These are phyloP conservation scores for Amorpha juglandis DNA, from an alignment of 2,888 invertebrate species.

Conservation along the genomic window DNA sequence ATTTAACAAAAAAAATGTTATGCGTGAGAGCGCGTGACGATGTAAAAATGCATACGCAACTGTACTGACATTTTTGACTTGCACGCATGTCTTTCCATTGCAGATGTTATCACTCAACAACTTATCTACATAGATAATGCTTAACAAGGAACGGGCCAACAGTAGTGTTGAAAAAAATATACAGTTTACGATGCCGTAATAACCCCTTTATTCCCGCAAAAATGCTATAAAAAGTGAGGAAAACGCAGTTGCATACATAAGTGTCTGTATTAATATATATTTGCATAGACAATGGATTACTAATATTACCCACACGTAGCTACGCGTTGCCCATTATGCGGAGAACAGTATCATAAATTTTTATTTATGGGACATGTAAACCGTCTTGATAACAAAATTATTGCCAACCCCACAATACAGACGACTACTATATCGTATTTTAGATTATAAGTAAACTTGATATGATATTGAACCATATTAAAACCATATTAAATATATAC, in stretches of 20 bases:
- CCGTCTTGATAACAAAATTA: background rate
- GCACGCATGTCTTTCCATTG: constrained; percentile 61
- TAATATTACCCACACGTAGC: constrained; percentile 38
- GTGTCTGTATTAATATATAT: constrained; percentile 69
- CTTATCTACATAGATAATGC: constrained; percentile 47
- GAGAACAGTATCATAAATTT: constrained; percentile 22
- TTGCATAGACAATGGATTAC: constrained; percentile 78
- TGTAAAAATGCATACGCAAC: constrained; percentile 39
- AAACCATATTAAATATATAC: too few species aligned
- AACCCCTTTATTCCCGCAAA: constrained; percentile 29
- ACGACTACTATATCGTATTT: too few species aligned
- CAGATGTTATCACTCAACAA: constrained; percentile 60
- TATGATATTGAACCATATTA: too few species aligned
- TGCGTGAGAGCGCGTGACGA: constrained; percentile 64
- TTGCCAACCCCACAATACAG: too few species aligned
- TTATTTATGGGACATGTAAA: background rate
- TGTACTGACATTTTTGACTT: constrained; percentile 41
- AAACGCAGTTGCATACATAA: constrained; percentile 61
- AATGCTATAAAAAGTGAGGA: constrained; percentile 52
- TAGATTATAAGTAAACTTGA: background rate
- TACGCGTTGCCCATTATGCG: constrained; percentile 7
- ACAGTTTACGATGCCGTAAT: constrained; percentile 24
- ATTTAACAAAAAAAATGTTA: constrained; percentile 57
- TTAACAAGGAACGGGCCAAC: constrained; percentile 23
- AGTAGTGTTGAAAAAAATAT: constrained; percentile 18